Percentiles rank a stretch among this genome's conserved stretches.
Evolutionary conservation across 37 sponge, comb jelly and placozoan species (phyloP).

Genomic region (Theonella swinhoei): DNA sequence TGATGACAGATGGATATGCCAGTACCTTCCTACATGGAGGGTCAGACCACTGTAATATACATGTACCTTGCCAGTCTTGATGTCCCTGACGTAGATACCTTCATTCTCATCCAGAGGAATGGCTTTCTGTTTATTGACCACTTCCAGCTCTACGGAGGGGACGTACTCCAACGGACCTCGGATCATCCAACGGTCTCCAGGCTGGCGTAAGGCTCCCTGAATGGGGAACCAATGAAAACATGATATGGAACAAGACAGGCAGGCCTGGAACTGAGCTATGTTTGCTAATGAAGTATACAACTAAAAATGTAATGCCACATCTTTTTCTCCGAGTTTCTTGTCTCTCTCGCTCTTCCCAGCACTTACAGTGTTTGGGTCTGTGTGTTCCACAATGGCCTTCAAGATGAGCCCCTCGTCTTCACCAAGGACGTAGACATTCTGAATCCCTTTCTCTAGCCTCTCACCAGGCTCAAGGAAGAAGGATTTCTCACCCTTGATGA

Average conservation of each 20-base stretch:
- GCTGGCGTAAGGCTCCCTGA: conserved; percentile 69
- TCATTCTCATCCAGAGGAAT: conserved; percentile 99
- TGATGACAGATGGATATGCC: conserved; percentile 90
- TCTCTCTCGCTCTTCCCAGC: not conserved
- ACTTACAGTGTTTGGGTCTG: conserved; percentile 79
- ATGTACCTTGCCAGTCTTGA: conserved; percentile 94
- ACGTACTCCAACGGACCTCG: conserved; percentile 97
- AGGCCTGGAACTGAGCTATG: not conserved
- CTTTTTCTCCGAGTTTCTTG: too few relatives aligned
- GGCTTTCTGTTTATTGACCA: conserved; percentile 93
- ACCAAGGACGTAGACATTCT: conserved; percentile 94
- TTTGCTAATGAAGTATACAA: too few relatives aligned
- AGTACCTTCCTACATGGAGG: conserved; percentile 94
- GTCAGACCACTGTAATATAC: conserved; percentile 97
- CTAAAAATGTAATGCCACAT: too few relatives aligned
- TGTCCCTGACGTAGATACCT: conserved; percentile 98
- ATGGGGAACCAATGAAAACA: not conserved
- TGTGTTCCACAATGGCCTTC: conserved; percentile 83
- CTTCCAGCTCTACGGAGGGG: conserved; percentile 96
- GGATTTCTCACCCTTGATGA: conserved; percentile 98
- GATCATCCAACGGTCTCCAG: conserved; percentile 99
- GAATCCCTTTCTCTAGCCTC: conserved; percentile 94
- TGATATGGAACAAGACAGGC: not conserved
- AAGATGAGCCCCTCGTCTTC: conserved; percentile 99
- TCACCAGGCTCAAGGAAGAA: conserved; percentile 99